phyloP scores from a whole-genome alignment of 1,140 invertebrate species.

The Apis dorsata region DNA sequence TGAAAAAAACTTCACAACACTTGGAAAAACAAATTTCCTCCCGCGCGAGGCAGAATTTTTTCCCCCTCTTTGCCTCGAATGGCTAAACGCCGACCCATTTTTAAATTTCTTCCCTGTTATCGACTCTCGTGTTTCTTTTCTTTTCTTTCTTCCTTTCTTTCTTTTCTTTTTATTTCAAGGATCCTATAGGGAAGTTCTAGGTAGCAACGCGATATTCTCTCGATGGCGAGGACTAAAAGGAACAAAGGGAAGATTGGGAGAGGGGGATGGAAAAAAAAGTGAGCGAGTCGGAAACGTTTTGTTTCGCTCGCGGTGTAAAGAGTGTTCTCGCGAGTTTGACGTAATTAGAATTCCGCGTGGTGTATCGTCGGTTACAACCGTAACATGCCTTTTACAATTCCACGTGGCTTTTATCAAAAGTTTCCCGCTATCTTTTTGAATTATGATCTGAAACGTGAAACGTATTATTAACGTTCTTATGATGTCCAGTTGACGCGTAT shows the following conservation, averaged over 20 bases:
- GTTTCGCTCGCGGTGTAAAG: background rate
- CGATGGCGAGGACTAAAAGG: background rate
- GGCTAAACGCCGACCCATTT: conserved; percentile 42
- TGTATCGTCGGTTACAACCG: background rate
- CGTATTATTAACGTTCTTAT: too few species aligned
- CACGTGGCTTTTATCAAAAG: too few species aligned
- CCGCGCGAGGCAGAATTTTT: background rate
- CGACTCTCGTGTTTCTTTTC: conserved; percentile 16
- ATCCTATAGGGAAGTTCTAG: background rate
- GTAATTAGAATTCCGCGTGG: conserved; percentile 31
- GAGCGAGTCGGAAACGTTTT: background rate
- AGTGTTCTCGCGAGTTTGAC: conserved; percentile 5
- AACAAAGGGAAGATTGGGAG: background rate
- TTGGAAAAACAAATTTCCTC: conserved; percentile 35
- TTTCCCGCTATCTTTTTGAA: too few species aligned
- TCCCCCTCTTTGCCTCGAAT: background rate
- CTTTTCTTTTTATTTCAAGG: background rate
- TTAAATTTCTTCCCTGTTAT: conserved; percentile 31
- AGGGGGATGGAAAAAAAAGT: background rate
- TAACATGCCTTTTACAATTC: background rate
- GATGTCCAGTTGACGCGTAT: too few species aligned
- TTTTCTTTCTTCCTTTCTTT: background rate
- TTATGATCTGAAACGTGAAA: too few species aligned
- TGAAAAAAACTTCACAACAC: conserved; percentile 16
- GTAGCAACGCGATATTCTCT: background rate